Conservation (phyloP, 2,888 invertebrate genomes). For the Danaus chrysippus region DNA sequence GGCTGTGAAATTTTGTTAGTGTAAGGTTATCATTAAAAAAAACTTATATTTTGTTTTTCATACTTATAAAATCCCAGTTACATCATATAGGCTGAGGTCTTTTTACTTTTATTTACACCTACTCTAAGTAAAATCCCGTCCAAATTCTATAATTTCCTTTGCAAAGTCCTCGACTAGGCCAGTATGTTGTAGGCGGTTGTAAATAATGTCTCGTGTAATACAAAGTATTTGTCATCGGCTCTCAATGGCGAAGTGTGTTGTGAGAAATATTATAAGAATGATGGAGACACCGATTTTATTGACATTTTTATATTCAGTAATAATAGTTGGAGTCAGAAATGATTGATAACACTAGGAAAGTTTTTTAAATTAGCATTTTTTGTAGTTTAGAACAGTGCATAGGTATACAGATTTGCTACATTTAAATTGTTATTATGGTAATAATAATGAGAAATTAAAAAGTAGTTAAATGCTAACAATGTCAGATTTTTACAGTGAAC, state of each 20-base stretch:
- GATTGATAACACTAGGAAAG: neutral
- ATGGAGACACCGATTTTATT: neutral
- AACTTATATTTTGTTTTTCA: conserved; percentile 13
- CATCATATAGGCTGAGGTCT: conserved; percentile 31
- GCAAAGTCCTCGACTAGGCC: conserved; percentile 41
- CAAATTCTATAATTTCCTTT: conserved; percentile 39
- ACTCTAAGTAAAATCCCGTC: conserved; percentile 57
- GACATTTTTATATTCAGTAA: too few relatives aligned
- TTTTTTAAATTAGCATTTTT: neutral
- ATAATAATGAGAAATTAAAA: neutral
- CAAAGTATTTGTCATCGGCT: conserved; percentile 1
- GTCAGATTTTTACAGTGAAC: conserved; percentile 4
- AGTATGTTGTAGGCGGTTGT: conserved; percentile 37
- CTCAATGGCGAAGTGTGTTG: conserved; percentile 17
- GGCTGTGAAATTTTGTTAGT: conserved; percentile 70
- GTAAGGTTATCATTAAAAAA: conserved; percentile 37
- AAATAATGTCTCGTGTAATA: conserved; percentile 2
- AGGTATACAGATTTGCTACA: neutral
- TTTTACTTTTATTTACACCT: conserved; percentile 40
- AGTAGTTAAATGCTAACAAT: neutral
- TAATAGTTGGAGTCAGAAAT: neutral
- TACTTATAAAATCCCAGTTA: conserved; percentile 38
- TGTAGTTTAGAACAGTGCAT: conserved; percentile 1
- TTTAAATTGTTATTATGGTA: neutral
- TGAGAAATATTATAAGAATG: neutral